Conservation (phyloP, 2,113 vertebrate species). For the Psilopsiagon aurifrons region DNA sequence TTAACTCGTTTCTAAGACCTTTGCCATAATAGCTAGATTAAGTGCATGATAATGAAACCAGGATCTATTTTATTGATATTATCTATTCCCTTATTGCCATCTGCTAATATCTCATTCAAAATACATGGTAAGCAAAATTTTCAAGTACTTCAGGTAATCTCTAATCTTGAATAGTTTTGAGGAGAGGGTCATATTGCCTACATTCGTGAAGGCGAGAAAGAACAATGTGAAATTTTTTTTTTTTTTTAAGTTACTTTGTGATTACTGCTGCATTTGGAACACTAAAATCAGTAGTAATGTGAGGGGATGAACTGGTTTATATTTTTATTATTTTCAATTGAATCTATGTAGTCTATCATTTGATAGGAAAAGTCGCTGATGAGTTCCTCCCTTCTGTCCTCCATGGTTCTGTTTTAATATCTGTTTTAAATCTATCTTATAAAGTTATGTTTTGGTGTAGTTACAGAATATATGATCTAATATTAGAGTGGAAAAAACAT, state of each 20-base stretch:
- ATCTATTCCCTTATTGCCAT: not conserved
- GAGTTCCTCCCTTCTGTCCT: not conserved
- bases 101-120: not conserved
- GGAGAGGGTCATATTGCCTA: not conserved
- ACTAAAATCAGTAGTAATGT: not conserved
- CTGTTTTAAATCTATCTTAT: not conserved
- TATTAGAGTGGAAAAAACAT: constrained; percentile 12
- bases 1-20: not conserved
- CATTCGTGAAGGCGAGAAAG: not conserved
- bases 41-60: not conserved
- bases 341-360: not conserved
- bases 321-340: not conserved
- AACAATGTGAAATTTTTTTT: not conserved
- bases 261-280: not conserved
- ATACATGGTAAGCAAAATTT: not conserved
- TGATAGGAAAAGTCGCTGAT: not conserved
- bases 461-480: not conserved
- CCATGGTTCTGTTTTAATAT: not conserved
- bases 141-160: not conserved
- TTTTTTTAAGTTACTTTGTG: not conserved
- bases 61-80: not conserved
- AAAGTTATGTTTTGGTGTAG: not conserved
- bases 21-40: not conserved
- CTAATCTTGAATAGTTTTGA: not conserved
- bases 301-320: not conserved